phyloP scores from a whole-genome alignment of 2,113 vertebrate genomes.

The Macquaria australasica region DNA sequence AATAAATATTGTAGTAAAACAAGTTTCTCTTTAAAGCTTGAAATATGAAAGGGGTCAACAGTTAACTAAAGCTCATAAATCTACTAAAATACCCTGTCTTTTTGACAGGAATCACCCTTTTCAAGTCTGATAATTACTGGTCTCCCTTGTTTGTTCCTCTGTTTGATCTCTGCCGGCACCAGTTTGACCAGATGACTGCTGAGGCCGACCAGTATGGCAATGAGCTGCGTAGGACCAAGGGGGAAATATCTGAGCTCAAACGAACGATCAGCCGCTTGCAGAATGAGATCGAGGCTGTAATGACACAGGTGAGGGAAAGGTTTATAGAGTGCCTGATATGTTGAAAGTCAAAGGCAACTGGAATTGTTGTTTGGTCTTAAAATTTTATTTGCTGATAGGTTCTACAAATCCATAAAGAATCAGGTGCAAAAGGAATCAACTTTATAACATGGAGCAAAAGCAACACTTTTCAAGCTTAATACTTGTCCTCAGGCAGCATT shows the following conservation, averaged over 20 bases:
- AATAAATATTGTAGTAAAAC: background rate
- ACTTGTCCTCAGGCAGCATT: background rate
- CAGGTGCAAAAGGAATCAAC: background rate
- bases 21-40: background rate
- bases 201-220: slow-evolving; percentile 60
- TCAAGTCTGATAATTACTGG: slow-evolving; percentile 14
- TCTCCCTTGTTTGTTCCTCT: background rate
- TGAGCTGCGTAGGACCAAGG: slow-evolving; percentile 65
- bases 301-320: slow-evolving; percentile 71
- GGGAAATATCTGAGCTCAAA: slow-evolving; percentile 72
- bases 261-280: slow-evolving; percentile 67
- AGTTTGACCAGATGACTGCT: slow-evolving; percentile 74
- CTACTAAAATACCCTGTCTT: background rate
- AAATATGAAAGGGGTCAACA: background rate
- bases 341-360: background rate
- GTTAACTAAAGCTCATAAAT: background rate
- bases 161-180: slow-evolving; percentile 33
- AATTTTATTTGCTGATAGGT: background rate
- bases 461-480: background rate
- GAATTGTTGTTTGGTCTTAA: background rate
- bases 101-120: no score
- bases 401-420: no score
- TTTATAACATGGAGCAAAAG: background rate
- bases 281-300: slow-evolving; percentile 65
- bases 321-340: background rate